Base-by-base conservation (phyloP, 2,888 invertebrate species). In the Gymnoscelis rufifasciata region DNA sequence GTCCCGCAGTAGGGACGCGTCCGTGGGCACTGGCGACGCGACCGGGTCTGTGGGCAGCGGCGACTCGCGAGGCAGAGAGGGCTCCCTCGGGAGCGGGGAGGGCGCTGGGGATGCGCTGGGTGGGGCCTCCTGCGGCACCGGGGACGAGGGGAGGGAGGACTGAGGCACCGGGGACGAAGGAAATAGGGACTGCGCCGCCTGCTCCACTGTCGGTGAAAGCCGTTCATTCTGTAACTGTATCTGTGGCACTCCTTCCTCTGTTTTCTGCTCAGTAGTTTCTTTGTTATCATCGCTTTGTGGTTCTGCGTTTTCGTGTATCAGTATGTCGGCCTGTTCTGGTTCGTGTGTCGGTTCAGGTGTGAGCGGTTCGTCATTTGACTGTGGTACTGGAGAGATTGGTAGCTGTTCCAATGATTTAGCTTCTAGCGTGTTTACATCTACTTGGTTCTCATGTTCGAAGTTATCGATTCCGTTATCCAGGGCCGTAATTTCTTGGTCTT, bases 301-400 rank as follows among this genome's bases (percentile, higher is more conserved):
- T 52, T 53, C 31, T 42, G 52, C 42, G 44, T 43, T 47, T 19
- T 50, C 50, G 31, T 50, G 50, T 3, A 50, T 42, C 15, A 45
- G 41, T 2, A 46, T 39, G 13, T 50, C 50, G 7, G 56, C 52
- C 28, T 45, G 52, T 23, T 52, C 60, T 36, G 43, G 60, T 59
- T 44, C 60, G 52, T 57, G 48, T 5, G 50, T 47, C 29, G 58
- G 62, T 36, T 69, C 68, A 7, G 69, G 67, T 3, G 70, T 62
- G 39, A 55, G 48, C 54, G 29, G 62, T 37, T 62, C 62, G 23
- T 57, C 59, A 27, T 48, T 35, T 3, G 54, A 56, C 2, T 64
- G 61, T 5, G 67, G 64, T 35, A 33, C 47, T n/a, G 56, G 51
- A 1, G 54, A 52, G 3, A 27, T 11, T n/a, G 41, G 37, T 29